Conservation (phyloP, 1,140 invertebrate genomes). For the Saccostrea glomerata region DNA sequence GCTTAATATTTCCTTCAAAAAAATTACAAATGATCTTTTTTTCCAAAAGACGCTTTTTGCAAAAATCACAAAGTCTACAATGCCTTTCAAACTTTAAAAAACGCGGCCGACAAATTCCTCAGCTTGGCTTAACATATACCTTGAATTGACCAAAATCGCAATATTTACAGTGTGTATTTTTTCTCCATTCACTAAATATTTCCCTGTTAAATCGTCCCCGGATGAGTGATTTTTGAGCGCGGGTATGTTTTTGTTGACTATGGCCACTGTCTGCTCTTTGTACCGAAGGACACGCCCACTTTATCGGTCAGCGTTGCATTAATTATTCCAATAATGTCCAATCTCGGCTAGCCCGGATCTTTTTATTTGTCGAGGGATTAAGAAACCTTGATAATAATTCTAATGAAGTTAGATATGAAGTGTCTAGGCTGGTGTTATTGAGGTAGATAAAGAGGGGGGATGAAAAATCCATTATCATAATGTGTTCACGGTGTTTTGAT, state of each 20-base stretch:
- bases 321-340: neutral
- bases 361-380: neutral
- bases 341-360: neutral
- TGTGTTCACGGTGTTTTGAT: too few species aligned
- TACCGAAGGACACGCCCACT: neutral
- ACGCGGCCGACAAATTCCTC: neutral
- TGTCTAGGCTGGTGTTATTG: neutral
- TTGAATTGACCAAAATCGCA: neutral
- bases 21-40: neutral
- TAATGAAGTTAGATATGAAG: constrained; percentile 10
- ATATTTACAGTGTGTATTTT: neutral
- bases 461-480: too few species aligned
- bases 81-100: neutral
- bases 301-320: neutral
- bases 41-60: neutral
- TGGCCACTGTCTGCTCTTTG: neutral
- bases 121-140: neutral
- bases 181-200: neutral
- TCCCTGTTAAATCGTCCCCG: neutral
- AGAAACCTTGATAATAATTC: constrained; percentile 17
- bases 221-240: neutral
- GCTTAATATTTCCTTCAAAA: neutral
- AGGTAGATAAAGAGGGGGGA: neutral
- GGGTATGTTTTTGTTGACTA: neutral
- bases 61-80: neutral